phyloP scores from a whole-genome alignment of 2,113 vertebrate genomes.

The Calidris pygmaea region DNA sequence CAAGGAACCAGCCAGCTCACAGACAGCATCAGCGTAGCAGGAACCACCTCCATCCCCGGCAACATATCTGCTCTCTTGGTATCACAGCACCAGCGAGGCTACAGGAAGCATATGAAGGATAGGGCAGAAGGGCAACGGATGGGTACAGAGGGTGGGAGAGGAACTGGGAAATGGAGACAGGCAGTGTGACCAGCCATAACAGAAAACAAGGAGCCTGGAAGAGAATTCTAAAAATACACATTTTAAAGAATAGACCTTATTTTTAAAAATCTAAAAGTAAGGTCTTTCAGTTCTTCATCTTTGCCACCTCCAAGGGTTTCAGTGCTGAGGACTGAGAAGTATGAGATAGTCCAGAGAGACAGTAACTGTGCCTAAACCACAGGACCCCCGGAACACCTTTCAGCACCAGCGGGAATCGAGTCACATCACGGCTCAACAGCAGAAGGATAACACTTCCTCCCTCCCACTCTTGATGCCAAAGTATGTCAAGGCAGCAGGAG shows the following conservation, averaged over 20 bases:
- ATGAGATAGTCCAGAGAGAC: background rate
- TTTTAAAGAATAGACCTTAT: too few species aligned
- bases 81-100: background rate
- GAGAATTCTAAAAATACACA: background rate
- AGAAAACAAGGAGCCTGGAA: background rate
- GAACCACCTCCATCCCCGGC: background rate
- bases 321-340: background rate
- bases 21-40: fast-evolving
- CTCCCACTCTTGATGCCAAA: background rate
- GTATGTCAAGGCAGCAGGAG: background rate
- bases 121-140: background rate
- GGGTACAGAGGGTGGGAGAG: background rate
- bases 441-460: background rate
- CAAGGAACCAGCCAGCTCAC: background rate
- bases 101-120: background rate
- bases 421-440: background rate
- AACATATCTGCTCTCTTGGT: background rate
- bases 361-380: background rate
- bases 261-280: background rate
- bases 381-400: background rate
- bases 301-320: background rate
- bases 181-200: background rate
- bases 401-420: background rate
- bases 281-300: background rate
- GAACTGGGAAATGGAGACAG: background rate